Conservation (phyloP, 2,797 vertebrate species). For the Ctenosaura bakeri region DNA sequence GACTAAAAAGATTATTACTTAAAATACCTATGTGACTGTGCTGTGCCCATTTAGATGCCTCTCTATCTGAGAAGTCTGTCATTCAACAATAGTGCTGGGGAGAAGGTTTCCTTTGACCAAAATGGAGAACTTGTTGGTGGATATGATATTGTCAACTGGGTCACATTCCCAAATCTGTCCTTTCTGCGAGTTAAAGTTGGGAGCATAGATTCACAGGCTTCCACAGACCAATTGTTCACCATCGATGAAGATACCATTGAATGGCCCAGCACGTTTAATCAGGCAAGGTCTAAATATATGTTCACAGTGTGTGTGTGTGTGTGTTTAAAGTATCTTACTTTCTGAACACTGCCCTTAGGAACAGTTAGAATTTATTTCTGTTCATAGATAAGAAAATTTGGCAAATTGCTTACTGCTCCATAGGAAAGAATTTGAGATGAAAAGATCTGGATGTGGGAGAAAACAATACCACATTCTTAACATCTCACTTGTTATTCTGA, state of each 20-base stretch:
- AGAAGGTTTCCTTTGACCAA: slow-evolving; percentile 5
- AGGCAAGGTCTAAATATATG: background rate
- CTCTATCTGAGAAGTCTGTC: background rate
- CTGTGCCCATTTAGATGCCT: background rate
- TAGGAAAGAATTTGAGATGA: too few relatives aligned
- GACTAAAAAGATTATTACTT: too few relatives aligned
- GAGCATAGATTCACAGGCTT: background rate
- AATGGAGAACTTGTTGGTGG: background rate
- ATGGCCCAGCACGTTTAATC: slow-evolving; percentile 10
- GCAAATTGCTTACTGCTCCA: too few relatives aligned
- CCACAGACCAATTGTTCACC: background rate
- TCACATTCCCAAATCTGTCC: slow-evolving; percentile 17
- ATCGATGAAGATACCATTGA: background rate
- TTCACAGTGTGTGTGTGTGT: too few relatives aligned
- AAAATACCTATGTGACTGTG: too few relatives aligned
- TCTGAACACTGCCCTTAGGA: too few relatives aligned
- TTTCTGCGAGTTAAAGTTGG: slow-evolving; percentile 14
- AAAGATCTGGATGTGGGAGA: too few relatives aligned
- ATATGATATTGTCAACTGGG: slow-evolving; percentile 18
- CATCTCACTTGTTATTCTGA: too few relatives aligned
- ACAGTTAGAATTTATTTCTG: too few relatives aligned
- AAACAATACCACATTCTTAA: too few relatives aligned
- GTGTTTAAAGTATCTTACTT: too few relatives aligned
- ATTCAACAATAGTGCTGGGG: slow-evolving; percentile 15
- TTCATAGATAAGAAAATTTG: too few relatives aligned